These are phyloP conservation scores for Cirrhinus mrigala DNA, from an alignment of 2,797 vertebrate genomes.

Conservation along the genomic window DNA sequence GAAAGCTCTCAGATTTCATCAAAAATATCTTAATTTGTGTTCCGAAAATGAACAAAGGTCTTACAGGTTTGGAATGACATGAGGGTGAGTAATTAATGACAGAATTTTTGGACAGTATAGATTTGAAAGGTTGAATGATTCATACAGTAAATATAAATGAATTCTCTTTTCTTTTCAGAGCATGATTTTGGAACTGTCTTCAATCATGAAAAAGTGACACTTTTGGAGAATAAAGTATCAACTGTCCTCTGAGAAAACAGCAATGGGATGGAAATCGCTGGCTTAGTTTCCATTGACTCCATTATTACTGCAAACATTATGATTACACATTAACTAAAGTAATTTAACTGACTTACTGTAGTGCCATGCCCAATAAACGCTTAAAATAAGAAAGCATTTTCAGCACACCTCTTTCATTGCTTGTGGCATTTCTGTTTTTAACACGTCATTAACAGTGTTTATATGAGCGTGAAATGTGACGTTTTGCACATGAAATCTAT, in stretches of 20 bases:
- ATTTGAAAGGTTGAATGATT: neutral
- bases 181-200: conserved; percentile 94
- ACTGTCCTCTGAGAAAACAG: conserved; percentile 23
- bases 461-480: neutral
- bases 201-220: conserved; percentile 94
- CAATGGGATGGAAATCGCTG: conserved; percentile 32
- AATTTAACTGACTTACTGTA: conserved; percentile 28
- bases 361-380: neutral
- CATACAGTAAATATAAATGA: conserved; percentile 12
- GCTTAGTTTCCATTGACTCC: conserved; percentile 10
- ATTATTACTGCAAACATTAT: conserved; percentile 44
- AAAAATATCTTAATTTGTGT: no score
- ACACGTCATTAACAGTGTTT: neutral
- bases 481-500: conserved; percentile 15
- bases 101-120: neutral
- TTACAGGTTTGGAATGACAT: no score
- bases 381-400: neutral
- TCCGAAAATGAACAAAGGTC: no score
- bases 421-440: neutral
- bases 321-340: conserved; percentile 29
- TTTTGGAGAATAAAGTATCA: conserved; percentile 1
- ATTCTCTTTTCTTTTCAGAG: conserved; percentile 82
- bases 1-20: no score
- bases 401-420: neutral
- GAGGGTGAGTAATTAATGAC: no score